Evolutionary conservation across 2,113 vertebrate genomes (phyloP).

Genomic region (Zapornia atra): DNA sequence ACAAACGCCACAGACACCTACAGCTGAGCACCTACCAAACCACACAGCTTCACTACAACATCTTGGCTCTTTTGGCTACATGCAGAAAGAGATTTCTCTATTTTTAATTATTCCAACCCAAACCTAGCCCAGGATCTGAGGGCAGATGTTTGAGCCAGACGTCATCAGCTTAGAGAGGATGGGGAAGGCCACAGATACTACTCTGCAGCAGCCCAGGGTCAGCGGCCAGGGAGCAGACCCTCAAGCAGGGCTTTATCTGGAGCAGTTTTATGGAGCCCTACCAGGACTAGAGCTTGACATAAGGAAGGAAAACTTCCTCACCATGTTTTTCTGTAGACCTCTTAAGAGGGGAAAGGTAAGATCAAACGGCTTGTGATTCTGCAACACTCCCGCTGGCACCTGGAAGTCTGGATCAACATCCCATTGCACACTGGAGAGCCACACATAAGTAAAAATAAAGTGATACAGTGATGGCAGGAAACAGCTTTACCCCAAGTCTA

Average conservation of each 20-base stretch:
- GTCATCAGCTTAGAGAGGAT: too few relatives aligned
- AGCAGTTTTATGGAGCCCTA: background rate
- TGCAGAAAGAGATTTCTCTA: background rate
- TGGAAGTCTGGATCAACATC: background rate
- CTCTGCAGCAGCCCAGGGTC: background rate
- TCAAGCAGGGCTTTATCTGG: background rate
- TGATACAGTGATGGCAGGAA: background rate
- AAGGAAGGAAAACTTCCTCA: background rate
- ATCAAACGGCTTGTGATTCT: background rate
- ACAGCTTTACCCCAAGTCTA: background rate
- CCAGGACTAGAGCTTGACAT: background rate
- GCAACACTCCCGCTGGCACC: background rate
- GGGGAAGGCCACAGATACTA: fast-evolving
- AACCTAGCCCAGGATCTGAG: background rate
- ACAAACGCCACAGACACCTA: fast-evolving
- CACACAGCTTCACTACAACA: background rate
- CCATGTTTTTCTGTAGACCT: background rate
- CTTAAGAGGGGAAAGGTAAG: background rate
- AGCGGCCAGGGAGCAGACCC: background rate
- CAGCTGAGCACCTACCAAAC: background rate
- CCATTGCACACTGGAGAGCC: background rate
- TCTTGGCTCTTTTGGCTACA: background rate
- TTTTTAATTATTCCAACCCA: background rate
- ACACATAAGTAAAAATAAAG: background rate
- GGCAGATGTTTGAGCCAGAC: background rate